Evolutionary conservation across 2,888 invertebrate genomes (phyloP), one percentile per base, ranked within the genome.

Genomic region (Xanthorhoe spadicearia): DNA sequence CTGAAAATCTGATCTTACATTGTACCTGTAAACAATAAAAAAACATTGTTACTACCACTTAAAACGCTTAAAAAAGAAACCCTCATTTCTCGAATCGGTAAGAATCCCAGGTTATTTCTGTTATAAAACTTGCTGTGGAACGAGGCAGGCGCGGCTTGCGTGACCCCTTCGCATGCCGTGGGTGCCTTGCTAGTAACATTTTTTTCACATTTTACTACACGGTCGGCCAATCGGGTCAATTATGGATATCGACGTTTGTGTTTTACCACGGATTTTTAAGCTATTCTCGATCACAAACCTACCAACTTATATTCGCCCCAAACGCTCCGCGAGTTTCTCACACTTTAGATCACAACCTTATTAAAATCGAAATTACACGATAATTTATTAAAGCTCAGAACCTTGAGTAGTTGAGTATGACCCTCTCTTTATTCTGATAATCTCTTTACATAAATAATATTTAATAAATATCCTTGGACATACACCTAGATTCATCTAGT

Each of bases 141-240:
- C 64, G 68, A 66, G 67, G 66, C 71, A 72, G 85, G 85, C 75
- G 85, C 79, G 86, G 85, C 75, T 88, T 76, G 88, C 88, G 88
- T 88, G 88, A 71, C 76, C 76, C 75, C 78, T 77, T 83, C 75
- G 83, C 81, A 82, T 83, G 80, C 77, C 78, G 73, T 63, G 69
- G 73, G 74, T 78, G 77, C 77, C 75, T 79, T 73, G 60, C 76
- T 75, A 78, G 66, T 71, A 75, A 77, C 77, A 81, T 81, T 83
- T 84, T n/a, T 83, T 81, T 75, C 74, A 81, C 80, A 77, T 82
- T 84, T 83, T 77, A 81, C 77, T 77, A 78, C 77, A 78, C 78
- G 74, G 76, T 75, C 71, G 74, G 75, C 81, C 64, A 57, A 67
- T 67, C 67, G 52, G 58, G 58, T 19, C 81, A 85, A 83, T 85